Evolutionary conservation across 1,140 invertebrate species (phyloP).

Genomic region (Brachionus plicatilis): DNA sequence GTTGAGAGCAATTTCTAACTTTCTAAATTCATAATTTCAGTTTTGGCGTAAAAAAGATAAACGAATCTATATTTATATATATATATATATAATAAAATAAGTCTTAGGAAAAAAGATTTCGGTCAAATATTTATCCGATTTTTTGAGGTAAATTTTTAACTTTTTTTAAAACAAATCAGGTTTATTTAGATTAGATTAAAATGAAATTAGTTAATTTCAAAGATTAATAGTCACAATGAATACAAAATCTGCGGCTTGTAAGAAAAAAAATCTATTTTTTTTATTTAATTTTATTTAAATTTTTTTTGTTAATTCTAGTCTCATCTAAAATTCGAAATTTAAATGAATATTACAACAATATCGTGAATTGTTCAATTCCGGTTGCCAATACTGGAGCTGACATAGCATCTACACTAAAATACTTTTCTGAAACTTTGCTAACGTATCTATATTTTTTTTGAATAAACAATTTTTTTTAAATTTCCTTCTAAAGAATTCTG

Average conservation of each 20-base stretch:
- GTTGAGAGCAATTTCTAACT: conserved; percentile 3
- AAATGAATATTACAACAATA: conserved; percentile 86
- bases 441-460: conserved; percentile 64
- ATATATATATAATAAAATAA: not conserved
- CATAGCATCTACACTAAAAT: conserved; percentile 92
- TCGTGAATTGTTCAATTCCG: conserved; percentile 82
- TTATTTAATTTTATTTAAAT: not conserved
- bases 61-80: not conserved
- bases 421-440: conserved; percentile 90
- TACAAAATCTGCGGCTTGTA: conserved; percentile 22
- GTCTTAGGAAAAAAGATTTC: too few relatives aligned
- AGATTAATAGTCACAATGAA: not conserved
- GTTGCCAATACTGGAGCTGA: conserved; percentile 80
- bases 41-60: not conserved
- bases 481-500: not conserved
- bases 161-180: not conserved
- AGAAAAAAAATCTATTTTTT: not conserved
- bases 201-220: not conserved
- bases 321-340: conserved; percentile 92
- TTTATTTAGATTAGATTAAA: conserved; percentile 13
- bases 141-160: not conserved
- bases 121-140: too few relatives aligned
- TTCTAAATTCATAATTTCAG: not conserved
- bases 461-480: not conserved
- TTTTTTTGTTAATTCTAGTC: conserved; percentile 62